These are phyloP conservation scores for Deilephila elpenor DNA, from an alignment of 2,888 invertebrate species.

Conservation along the genomic window DNA sequence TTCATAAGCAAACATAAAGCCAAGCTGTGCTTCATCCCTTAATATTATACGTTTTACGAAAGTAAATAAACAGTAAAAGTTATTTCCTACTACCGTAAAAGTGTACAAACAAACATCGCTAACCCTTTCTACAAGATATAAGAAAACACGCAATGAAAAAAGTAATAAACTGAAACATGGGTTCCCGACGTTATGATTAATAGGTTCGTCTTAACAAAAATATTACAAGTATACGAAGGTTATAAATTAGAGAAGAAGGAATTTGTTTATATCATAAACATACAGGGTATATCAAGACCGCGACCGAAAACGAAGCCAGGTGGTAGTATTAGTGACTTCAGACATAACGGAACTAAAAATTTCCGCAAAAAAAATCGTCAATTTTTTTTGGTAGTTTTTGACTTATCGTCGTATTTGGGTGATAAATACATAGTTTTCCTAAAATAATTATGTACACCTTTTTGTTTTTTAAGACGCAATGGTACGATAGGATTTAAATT, in stretches of 20 bases:
- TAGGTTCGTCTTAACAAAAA: constrained; percentile 14
- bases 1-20: constrained; percentile 24
- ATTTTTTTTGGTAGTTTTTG: no score
- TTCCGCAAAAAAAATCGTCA: no score
- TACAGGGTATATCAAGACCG: no score
- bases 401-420: no score
- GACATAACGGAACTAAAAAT: no score
- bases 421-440: no score
- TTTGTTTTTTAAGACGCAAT: no score
- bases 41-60: constrained; percentile 10
- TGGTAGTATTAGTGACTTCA: no score
- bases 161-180: constrained; percentile 14
- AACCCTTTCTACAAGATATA: constrained; percentile 24
- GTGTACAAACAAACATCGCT: constrained; percentile 17
- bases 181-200: constrained; percentile 17
- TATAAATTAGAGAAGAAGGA: background rate
- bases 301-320: no score
- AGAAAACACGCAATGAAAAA: constrained; percentile 22
- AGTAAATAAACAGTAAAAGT: constrained; percentile 17
- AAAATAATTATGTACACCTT: no score
- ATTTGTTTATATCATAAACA: background rate
- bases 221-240: background rate
- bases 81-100: constrained; percentile 21
- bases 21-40: constrained; percentile 25
- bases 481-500: no score